A percentile compares a stretch with the other conserved stretches of the same genome.
phyloP scores from a whole-genome alignment of 2,113 vertebrate genomes.

The Bufo gargarizans region DNA sequence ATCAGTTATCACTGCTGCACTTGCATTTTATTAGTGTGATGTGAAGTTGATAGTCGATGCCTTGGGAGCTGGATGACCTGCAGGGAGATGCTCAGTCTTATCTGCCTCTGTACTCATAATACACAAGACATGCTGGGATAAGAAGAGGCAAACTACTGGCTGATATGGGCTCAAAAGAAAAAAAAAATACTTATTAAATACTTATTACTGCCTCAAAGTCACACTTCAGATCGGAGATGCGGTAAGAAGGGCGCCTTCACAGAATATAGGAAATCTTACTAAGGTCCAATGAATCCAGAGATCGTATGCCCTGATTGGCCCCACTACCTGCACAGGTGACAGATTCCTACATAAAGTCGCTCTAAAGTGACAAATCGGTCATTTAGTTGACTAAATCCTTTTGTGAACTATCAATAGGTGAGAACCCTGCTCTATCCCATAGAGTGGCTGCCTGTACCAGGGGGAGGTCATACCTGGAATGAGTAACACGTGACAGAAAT shows the following conservation, averaged over 20 bases:
- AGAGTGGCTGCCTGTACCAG: neutral
- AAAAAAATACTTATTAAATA: neutral
- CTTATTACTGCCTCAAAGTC: too few species aligned
- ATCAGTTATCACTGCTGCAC: neutral
- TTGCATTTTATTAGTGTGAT: constrained; percentile 51
- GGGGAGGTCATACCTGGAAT: neutral
- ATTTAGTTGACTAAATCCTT: neutral
- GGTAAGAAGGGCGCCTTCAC: too few species aligned
- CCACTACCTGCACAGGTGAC: too few species aligned
- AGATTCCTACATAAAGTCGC: too few species aligned
- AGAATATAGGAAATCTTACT: too few species aligned
- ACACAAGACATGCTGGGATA: neutral
- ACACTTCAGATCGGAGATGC: too few species aligned
- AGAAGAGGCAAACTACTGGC: constrained; percentile 45
- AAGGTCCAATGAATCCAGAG: too few species aligned
- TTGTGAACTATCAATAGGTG: neutral
- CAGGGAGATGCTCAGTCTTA: neutral
- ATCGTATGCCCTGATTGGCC: too few species aligned
- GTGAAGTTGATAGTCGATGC: constrained; percentile 16
- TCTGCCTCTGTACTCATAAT: neutral
- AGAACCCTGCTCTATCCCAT: neutral
- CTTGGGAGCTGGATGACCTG: constrained; percentile 32
- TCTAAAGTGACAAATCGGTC: neutral
- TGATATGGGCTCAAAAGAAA: constrained; percentile 34
- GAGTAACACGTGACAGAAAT: neutral